Percentiles rank a stretch among this genome's conserved stretches.
Conservation (phyloP, 2,888 invertebrate species). For the Cartodere bifasciata region DNA sequence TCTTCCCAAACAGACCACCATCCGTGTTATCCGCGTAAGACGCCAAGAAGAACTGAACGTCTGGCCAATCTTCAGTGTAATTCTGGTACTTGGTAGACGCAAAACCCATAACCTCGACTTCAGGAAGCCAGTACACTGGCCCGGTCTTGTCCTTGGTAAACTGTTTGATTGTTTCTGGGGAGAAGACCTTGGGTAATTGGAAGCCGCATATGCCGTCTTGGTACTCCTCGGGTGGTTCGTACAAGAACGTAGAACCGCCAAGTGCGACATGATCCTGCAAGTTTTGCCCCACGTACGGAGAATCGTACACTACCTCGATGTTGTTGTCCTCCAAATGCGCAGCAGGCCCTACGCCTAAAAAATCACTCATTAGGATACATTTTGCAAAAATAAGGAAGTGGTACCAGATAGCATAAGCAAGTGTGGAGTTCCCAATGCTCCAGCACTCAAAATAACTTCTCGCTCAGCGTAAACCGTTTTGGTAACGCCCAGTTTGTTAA, state of each 20-base stretch:
- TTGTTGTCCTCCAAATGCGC: slow-evolving; percentile 47
- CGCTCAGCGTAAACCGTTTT: slow-evolving; percentile 45
- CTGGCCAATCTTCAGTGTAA: slow-evolving; percentile 56
- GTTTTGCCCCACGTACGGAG: slow-evolving; percentile 67
- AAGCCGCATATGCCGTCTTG: slow-evolving; percentile 42
- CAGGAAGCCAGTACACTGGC: slow-evolving; percentile 61
- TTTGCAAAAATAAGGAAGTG: background rate
- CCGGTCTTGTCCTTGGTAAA: slow-evolving; percentile 51
- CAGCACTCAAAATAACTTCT: slow-evolving; percentile 79
- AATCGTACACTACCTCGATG: slow-evolving; percentile 46
- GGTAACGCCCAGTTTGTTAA: slow-evolving; percentile 43
- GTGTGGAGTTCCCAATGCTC: slow-evolving; percentile 10
- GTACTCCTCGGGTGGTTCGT: slow-evolving; percentile 48
- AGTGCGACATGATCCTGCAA: slow-evolving; percentile 74
- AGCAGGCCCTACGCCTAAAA: slow-evolving; percentile 63
- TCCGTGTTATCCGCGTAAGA: slow-evolving; percentile 66
- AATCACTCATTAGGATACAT: background rate
- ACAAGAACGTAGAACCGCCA: slow-evolving; percentile 62
- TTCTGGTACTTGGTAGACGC: slow-evolving; percentile 61
- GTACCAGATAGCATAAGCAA: slow-evolving; percentile 11
- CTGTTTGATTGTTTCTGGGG: slow-evolving; percentile 45
- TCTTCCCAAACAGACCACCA: slow-evolving; percentile 61
- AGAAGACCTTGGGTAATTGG: slow-evolving; percentile 51
- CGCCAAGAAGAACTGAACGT: slow-evolving; percentile 60
- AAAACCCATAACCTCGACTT: slow-evolving; percentile 67